Percentiles rank a stretch among this genome's conserved stretches.
These are phyloP conservation scores for Amiota communis DNA, from an alignment of 2,888 invertebrate species.

Conservation along the genomic window DNA sequence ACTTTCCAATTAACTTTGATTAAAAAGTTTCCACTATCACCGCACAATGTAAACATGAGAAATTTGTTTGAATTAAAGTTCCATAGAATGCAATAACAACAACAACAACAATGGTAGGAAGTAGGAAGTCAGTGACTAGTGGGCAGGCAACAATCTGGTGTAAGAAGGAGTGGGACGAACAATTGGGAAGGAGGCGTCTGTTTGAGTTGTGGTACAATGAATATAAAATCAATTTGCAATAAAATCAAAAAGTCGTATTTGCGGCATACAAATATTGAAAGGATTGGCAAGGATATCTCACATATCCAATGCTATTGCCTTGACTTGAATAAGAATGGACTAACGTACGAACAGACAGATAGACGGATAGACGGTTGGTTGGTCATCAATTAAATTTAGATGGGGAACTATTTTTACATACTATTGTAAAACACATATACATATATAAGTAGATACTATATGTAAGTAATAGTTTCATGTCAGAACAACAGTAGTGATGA, in stretches of 20 bases:
- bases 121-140: conserved; percentile 28
- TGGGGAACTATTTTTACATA: no score
- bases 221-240: conserved; percentile 67
- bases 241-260: conserved; percentile 65
- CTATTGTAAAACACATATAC: no score
- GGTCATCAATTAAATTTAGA: no score
- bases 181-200: not conserved
- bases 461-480: conserved; percentile 6
- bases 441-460: no score
- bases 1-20: conserved; percentile 67
- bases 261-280: conserved; percentile 53
- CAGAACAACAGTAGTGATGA: no score
- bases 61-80: conserved; percentile 63
- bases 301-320: no score
- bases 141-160: conserved; percentile 17
- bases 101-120: conserved; percentile 4
- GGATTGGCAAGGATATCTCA: not conserved
- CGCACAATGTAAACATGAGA: conserved; percentile 64
- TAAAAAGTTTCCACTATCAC: conserved; percentile 57
- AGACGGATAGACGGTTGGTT: not conserved
- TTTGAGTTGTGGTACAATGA: conserved; percentile 44
- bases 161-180: not conserved
- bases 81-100: conserved; percentile 10
- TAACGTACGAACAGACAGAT: not conserved
- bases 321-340: not conserved